Base-by-base conservation (phyloP, 2,113 vertebrate species). In the Telmatochromis sp. region DNA sequence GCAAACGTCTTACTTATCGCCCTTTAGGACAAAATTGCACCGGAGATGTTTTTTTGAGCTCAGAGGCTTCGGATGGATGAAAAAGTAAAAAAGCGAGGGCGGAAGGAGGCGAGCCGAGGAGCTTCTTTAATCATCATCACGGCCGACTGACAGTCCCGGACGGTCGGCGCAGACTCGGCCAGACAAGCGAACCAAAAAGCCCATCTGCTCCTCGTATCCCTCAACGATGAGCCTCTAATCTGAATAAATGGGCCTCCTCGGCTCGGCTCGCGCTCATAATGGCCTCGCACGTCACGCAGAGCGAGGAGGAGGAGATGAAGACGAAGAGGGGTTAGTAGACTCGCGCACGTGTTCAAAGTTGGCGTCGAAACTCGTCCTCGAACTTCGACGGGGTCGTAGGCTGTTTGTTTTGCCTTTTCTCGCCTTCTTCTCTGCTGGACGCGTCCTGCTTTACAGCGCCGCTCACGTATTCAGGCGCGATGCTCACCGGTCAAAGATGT, bases 91-190 rank as follows among this genome's bases (percentile, higher is more conserved):
- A 45, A 45, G 40, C 9, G 7, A 9, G 19, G 54, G 60, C 71
- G 83, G 63, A 68, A 71, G 87, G 89, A 89, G 73, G 55, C 55
- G 47, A 88, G 51, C 51, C 47, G 50, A 92, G 55, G 87, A 89
- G 93, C 91, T 91, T 81, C 91, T 91, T 96, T 95, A 94, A 96
- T 96, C 96, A 95, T 95, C 92, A 96, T 96, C 94, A 93, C 81
- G 2, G n/a, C 89, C 82, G 11, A 81, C 86, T 94, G 95, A 93
- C 95, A 94, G 89, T 80, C 33, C 51, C 40, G 81, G 71, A 51
- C 50, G 78, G 47, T 68, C 68, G 6, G 80, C 7, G 15, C 51
- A 40, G 89, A 89, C 91, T 50, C 14, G 28, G 55, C 88, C 86
- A 85, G 89, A 94, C 91, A 78, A 80, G 83, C 73, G 40, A 86